These are phyloP conservation scores for Drosophila fuyamai DNA, from an alignment of 1,140 invertebrate species.

Conservation along the genomic window DNA sequence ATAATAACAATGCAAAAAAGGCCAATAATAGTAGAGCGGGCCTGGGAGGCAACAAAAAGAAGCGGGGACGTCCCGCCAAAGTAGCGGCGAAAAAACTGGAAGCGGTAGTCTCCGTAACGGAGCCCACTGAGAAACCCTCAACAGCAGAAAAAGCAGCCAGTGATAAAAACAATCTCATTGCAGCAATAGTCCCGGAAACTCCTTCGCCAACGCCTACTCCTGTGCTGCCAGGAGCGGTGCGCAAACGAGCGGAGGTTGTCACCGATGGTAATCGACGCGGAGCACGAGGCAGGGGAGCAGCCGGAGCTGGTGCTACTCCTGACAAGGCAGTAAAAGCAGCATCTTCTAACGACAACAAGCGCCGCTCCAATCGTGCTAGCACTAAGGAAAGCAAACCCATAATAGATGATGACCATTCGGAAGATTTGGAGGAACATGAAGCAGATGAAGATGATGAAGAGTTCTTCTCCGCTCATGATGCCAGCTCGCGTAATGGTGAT, in stretches of 20 bases:
- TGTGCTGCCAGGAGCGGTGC: constrained; percentile 86
- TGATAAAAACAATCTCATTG: constrained; percentile 66
- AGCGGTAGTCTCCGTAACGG: background rate
- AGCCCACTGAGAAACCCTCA: constrained; percentile 8
- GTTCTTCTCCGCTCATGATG: constrained; percentile 76
- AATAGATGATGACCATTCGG: constrained; percentile 44
- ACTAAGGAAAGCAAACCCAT: constrained; percentile 62
- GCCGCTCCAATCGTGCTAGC: constrained; percentile 68
- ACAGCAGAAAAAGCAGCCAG: constrained; percentile 39
- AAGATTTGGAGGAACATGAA: constrained; percentile 35
- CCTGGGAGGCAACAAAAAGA: constrained; percentile 49
- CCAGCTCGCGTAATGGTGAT: constrained; percentile 61
- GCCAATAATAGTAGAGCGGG: constrained; percentile 36
- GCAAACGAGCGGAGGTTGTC: constrained; percentile 85
- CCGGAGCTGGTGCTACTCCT: background rate
- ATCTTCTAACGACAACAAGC: constrained; percentile 52
- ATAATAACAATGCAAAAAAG: constrained; percentile 48
- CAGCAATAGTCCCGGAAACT: constrained; percentile 4
- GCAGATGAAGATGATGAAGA: constrained; percentile 70
- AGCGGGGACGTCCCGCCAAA: constrained; percentile 68
- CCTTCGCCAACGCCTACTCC: constrained; percentile 5
- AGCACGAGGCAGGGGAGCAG: constrained; percentile 38
- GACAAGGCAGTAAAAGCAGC: constrained; percentile 23
- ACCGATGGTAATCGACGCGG: constrained; percentile 70
- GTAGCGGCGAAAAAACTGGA: constrained; percentile 22